These are phyloP conservation scores for Drosophila borborema DNA, from an alignment of 2,888 invertebrate genomes.

Conservation along the genomic window DNA sequence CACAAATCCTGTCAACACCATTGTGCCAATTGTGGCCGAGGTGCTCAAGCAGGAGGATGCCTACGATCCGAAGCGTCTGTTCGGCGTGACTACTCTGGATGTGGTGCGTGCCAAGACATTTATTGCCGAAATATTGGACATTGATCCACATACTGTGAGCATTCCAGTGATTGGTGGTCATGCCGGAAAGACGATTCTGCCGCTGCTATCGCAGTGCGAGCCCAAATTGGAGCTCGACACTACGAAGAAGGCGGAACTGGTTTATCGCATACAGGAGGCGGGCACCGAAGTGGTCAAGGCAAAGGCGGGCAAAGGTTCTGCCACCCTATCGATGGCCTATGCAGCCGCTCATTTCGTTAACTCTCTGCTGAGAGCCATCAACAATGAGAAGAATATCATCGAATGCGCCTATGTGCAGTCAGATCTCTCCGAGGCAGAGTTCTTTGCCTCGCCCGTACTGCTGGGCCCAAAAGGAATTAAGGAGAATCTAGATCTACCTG, in stretches of 20 bases:
- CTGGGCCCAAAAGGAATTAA: slow-evolving; percentile 91
- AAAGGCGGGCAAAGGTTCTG: slow-evolving; percentile 98
- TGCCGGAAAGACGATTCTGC: slow-evolving; percentile 98
- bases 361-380: slow-evolving; percentile 92
- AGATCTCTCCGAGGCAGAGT: slow-evolving; percentile 92
- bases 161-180: slow-evolving; percentile 99
- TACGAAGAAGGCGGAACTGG: slow-evolving; percentile 91
- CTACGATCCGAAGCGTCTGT: slow-evolving; percentile 94
- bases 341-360: slow-evolving; percentile 95
- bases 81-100: slow-evolving; percentile 98
- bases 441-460: slow-evolving; percentile 95
- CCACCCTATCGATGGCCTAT: slow-evolving; percentile 98
- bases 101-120: slow-evolving; percentile 96
- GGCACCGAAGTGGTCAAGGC: slow-evolving; percentile 96
- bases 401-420: slow-evolving; percentile 97
- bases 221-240: slow-evolving; percentile 91
- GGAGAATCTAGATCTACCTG: slow-evolving; percentile 95
- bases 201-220: slow-evolving; percentile 94
- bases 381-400: slow-evolving; percentile 89
- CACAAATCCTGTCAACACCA: slow-evolving; percentile 98
- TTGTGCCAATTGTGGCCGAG: slow-evolving; percentile 97
- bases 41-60: slow-evolving; percentile 91
- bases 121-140: slow-evolving; percentile 93
- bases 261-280: slow-evolving; percentile 96
- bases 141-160: slow-evolving; percentile 92